These are phyloP conservation scores for Perithous albicinctus DNA, from an alignment of 2,888 invertebrate genomes.

Conservation along the genomic window DNA sequence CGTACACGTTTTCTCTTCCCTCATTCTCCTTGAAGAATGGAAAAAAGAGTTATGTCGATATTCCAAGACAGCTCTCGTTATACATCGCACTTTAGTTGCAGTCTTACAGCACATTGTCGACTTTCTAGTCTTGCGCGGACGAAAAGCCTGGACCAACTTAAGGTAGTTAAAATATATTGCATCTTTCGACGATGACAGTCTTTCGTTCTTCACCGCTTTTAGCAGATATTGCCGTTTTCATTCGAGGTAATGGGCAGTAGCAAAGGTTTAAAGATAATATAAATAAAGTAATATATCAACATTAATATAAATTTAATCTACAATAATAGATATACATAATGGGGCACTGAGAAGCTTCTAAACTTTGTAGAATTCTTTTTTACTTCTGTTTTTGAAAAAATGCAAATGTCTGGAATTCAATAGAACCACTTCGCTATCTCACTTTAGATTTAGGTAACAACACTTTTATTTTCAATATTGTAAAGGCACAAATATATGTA, in stretches of 20 bases:
- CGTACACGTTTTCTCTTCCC: slow-evolving; percentile 23
- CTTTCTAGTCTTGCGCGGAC: neutral
- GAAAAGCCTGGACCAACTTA: neutral
- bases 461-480: no score
- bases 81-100: neutral
- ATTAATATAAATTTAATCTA: neutral
- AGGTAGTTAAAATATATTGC: neutral
- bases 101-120: neutral
- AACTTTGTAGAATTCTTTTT: neutral
- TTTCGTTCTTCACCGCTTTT: neutral
- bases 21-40: slow-evolving; percentile 18
- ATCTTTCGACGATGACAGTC: neutral
- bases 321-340: neutral
- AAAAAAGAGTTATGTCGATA: slow-evolving; percentile 49
- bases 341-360: neutral
- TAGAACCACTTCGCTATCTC: no score
- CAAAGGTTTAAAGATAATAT: neutral
- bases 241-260: neutral
- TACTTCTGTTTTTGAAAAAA: no score
- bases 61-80: slow-evolving; percentile 48
- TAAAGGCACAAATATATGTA: no score
- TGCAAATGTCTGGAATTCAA: no score
- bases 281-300: neutral
- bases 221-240: no score
- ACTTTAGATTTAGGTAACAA: no score